Evolutionary conservation across 2,113 vertebrate genomes (phyloP).

Genomic region (Sula dactylatra): DNA sequence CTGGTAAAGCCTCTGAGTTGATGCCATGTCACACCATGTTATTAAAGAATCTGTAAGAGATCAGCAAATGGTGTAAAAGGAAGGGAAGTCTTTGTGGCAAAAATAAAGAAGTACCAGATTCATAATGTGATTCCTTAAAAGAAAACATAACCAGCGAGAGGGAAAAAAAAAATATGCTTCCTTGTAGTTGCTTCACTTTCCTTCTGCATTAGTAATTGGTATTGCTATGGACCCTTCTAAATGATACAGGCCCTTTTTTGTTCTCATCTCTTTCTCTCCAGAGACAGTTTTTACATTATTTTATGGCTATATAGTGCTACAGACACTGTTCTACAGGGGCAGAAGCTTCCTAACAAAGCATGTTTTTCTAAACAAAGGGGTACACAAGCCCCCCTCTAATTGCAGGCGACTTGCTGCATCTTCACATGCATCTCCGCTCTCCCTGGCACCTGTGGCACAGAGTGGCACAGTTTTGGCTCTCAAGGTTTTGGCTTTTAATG

Average conservation of each 20-base stretch:
- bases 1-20: neutral
- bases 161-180: neutral
- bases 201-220: neutral
- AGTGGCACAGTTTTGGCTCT: neutral
- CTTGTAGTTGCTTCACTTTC: neutral
- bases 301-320: neutral
- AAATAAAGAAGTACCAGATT: neutral
- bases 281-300: neutral
- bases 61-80: neutral
- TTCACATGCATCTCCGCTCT: neutral
- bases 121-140: neutral
- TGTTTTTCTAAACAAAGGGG: neutral
- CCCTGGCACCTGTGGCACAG: fast-evolving
- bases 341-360: neutral
- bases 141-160: neutral
- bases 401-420: neutral
- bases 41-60: neutral
- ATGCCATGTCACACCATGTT: neutral
- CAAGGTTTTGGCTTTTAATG: neutral
- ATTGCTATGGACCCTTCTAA: neutral
- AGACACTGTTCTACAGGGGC: neutral
- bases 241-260: neutral
- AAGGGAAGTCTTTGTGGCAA: neutral
- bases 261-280: neutral
- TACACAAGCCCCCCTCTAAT: neutral